A percentile compares a stretch with the other conserved stretches of the same genome.
phyloP scores from a whole-genome alignment of 2,113 vertebrate species.

The Galemys pyrenaicus region DNA sequence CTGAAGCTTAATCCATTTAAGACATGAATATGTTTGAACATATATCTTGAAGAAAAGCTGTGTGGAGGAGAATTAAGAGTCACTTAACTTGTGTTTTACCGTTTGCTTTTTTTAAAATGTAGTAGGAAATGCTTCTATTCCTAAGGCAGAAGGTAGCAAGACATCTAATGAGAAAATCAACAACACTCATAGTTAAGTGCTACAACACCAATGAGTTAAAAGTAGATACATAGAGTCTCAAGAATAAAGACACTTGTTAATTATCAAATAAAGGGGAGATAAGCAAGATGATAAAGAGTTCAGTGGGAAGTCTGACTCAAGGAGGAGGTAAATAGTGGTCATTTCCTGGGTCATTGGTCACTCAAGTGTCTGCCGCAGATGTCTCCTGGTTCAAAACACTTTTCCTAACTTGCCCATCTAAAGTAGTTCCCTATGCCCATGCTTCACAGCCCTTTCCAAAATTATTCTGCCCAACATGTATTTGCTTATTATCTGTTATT shows the following conservation, averaged over 20 bases:
- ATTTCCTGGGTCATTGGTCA: fast-evolving
- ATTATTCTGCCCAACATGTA: background rate
- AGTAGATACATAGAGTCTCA: background rate
- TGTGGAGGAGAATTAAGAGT: background rate
- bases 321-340: too few species aligned
- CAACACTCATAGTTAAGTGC: background rate
- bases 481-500: background rate
- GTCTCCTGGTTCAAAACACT: background rate
- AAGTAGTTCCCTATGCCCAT: background rate
- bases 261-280: background rate
- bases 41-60: background rate
- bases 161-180: background rate
- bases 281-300: background rate
- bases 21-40: background rate
- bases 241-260: background rate
- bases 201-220: background rate
- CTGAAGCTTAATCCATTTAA: background rate
- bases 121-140: background rate
- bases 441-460: background rate
- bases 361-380: background rate
- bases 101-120: background rate
- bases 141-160: background rate
- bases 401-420: background rate
- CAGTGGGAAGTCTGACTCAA: background rate
- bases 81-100: background rate